Conservation (phyloP, 2,888 invertebrate genomes). For the Aplocera efformata region DNA sequence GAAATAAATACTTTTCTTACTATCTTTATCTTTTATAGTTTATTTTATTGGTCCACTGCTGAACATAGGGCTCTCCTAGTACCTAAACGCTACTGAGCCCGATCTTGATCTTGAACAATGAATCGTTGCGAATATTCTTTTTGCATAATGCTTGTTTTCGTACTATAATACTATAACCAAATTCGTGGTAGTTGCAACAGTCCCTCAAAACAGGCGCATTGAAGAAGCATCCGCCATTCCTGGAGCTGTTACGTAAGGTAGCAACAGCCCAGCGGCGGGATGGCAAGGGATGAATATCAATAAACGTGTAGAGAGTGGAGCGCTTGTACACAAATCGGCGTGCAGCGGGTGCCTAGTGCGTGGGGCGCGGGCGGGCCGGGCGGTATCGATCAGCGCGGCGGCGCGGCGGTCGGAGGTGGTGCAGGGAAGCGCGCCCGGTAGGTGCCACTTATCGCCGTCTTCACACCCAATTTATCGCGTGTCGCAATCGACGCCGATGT, state of each 20-base stretch:
- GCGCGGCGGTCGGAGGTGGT: constrained; percentile 29
- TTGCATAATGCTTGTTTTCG: too few species aligned
- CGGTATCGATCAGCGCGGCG: constrained; percentile 45
- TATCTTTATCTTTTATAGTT: too few species aligned
- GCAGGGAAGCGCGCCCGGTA: constrained; percentile 44
- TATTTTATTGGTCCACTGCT: too few species aligned
- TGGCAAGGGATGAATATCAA: constrained; percentile 38
- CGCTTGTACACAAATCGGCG: constrained; percentile 48
- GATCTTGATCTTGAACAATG: too few species aligned
- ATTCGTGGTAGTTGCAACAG: too few species aligned
- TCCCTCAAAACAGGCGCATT: too few species aligned
- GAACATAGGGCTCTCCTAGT: too few species aligned
- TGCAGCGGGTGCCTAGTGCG: too few species aligned
- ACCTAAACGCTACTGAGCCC: too few species aligned
- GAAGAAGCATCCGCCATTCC: constrained; percentile 16
- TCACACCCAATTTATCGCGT: constrained; percentile 75
- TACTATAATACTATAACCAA: too few species aligned
- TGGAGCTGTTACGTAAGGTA: constrained; percentile 20
- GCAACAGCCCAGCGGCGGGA: constrained; percentile 12
- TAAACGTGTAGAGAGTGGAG: constrained; percentile 31
- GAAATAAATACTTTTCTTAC: too few species aligned
- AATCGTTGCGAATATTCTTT: too few species aligned
- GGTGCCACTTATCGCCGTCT: constrained; percentile 71
- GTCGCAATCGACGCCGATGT: constrained; percentile 57
- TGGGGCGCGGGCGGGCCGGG: constrained; percentile 37